Base-by-base conservation (phyloP, 2,888 invertebrate genomes). In the Brenthis ino region DNA sequence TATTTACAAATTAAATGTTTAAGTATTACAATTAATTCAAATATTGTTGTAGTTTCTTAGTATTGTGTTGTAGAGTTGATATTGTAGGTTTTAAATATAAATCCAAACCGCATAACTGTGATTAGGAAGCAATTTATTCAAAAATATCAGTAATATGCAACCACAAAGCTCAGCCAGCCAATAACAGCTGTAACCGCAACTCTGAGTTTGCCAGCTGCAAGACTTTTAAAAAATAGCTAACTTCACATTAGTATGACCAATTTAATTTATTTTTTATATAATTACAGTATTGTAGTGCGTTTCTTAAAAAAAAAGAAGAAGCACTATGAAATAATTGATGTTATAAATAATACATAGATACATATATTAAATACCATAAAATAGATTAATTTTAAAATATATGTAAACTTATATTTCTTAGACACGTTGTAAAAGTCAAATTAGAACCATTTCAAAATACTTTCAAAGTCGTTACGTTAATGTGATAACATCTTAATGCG, bases 401-500 rank as follows among this genome's bases (percentile, higher is more conserved):
- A 8, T n/a, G 16, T 6, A 3, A 51, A 51, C 28, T 28, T 12
- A n/a, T 13, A 53, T 53, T 37, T 53, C 51, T 33, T 16, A 16
- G 16, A 16, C 53, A n/a, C 51, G 53, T 51, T 16, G 61, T 37
- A 63, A 37, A 53, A 63, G 61, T 63, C 37, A 37, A 63, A 53
- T 63, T 51, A 63, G 20, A 20, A 53, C 61, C 61, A 65, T 56
- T 65, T 48, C 64, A 56, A 65, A 65, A 56, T 65, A 65, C 48
- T 65, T 63, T 53, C 24, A 53, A 53, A 58, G 53, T 66, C 65
- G 53, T 66, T 58, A 65, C 53, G 53, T 58, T 58, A 53, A 65
- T 53, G 47, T 53, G 65, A 65, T 58, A 65, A 58, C 43, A 66
- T 66, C 65, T 66, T 53, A 58, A 58, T 47, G 58, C 28, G 33